Evolutionary conservation across 1,140 invertebrate species (phyloP), one percentile per base, ranked within the genome.

Genomic region (Drosophila simulans): DNA sequence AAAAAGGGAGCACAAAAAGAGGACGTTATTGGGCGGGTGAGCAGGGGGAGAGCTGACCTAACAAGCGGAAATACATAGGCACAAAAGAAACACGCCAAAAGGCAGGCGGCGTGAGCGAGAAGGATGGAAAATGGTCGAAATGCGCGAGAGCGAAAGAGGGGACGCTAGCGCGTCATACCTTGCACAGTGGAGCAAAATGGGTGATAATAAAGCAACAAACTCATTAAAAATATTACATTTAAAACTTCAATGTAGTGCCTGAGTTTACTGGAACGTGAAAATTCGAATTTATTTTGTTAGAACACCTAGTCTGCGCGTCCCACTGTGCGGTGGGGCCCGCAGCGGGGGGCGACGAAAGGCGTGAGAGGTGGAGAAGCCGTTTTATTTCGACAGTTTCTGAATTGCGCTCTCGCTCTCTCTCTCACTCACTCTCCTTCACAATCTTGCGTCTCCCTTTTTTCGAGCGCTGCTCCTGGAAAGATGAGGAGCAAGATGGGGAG

Each of bases 331-430:
- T 42, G 39, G 51, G 5, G 13, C 49, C 15, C 39, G 31, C 31
- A 34, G 60, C 31, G 64, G 64, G 58, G 34, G 57, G 22, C 27
- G 58, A 35, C 46, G 45, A 64, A 64, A 31, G 62, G 34, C 31
- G 31, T 31, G 31, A 31, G 37, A 34, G 57, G 45, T 49, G 40
- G 57, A 81, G 70, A 83, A 86, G 83, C 65, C 83, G 83, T 88
- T 88, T 86, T 75, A 88, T 88, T 88, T 88, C 79, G 84, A 88
- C 83, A 88, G 83, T 88, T 89, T 86, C 83, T 82, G 83, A 86
- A 88, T 73, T 77, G 66, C 79, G 52, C 43, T 49, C 60, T 64
- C 58, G 17, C 64, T 58, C 17, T 40, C 60, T 62, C 57, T 53
- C 57, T 31, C 31, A 8, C 31, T 31, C 8, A 31, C 31, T 31